Conservation (phyloP, 1,140 invertebrate species). For the Drosophila fuyamai region DNA sequence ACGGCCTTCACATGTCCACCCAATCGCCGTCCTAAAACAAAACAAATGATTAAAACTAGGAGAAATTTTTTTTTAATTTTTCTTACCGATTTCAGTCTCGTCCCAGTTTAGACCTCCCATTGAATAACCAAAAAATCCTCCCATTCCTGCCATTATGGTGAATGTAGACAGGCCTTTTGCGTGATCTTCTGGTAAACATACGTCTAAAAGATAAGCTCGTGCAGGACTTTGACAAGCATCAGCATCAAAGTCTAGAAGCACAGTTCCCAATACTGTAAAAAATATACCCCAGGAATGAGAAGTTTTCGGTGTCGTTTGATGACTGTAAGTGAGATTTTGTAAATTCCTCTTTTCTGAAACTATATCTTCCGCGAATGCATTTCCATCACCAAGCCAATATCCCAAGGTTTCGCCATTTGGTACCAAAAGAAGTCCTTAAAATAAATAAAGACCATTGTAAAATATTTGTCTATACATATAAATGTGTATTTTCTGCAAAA, state of each 20-base stretch:
- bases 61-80: neutral
- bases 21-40: conserved; percentile 85
- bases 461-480: neutral
- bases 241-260: conserved; percentile 97
- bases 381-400: conserved; percentile 90
- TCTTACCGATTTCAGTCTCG: conserved; percentile 90
- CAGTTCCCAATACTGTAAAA: conserved; percentile 96
- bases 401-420: conserved; percentile 96
- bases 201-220: conserved; percentile 96
- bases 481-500: too few relatives aligned
- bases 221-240: conserved; percentile 98
- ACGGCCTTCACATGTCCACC: conserved; percentile 96
- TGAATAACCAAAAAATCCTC: conserved; percentile 96
- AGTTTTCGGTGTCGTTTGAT: conserved; percentile 55
- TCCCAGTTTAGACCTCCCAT: conserved; percentile 98
- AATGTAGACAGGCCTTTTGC: conserved; percentile 96
- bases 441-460: neutral
- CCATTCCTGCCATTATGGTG: conserved; percentile 97
- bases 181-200: conserved; percentile 97
- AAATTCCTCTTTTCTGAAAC: conserved; percentile 52
- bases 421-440: conserved; percentile 92
- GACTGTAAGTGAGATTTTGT: conserved; percentile 40
- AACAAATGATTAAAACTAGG: neutral
- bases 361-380: conserved; percentile 68
- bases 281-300: conserved; percentile 94